Percentiles rank a stretch among this genome's conserved stretches.
Conservation (phyloP, 2,888 invertebrate species). For the Glaucopsyche alexis region DNA sequence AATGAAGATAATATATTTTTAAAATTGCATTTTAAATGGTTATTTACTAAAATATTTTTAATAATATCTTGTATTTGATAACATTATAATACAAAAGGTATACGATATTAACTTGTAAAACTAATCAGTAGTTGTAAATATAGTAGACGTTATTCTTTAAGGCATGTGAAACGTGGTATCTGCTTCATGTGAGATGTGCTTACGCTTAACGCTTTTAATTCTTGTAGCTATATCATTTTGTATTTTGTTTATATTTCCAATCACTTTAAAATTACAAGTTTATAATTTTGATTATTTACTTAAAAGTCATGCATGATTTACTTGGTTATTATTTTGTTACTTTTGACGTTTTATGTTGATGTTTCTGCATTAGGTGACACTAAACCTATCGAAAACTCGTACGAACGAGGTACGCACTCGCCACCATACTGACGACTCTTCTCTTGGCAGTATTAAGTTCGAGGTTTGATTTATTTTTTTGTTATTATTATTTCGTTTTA, state of each 20-base stretch:
- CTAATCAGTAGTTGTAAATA: not conserved
- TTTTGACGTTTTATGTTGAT: slow-evolving; percentile 40
- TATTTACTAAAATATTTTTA: not conserved
- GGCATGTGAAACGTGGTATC: not conserved
- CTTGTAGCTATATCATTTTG: not conserved
- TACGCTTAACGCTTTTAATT: slow-evolving; percentile 18
- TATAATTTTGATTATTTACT: not conserved
- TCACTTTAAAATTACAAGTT: not conserved
- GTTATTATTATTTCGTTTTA: slow-evolving; percentile 36
- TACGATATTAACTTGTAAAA: not conserved
- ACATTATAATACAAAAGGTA: no score
- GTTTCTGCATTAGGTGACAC: slow-evolving; percentile 59
- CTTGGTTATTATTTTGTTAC: not conserved
- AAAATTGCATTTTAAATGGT: not conserved
- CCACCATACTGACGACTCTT: slow-evolving; percentile 85
- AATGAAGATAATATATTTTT: not conserved
- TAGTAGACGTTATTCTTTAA: not conserved
- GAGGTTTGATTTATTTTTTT: slow-evolving; percentile 72
- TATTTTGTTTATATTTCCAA: not conserved
- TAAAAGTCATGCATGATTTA: not conserved
- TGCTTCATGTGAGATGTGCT: not conserved
- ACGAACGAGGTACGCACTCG: slow-evolving; percentile 71
- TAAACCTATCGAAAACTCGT: slow-evolving; percentile 60
- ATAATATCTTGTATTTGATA: not conserved
- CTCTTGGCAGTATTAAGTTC: slow-evolving; percentile 84